phyloP scores from a whole-genome alignment of 2,797 vertebrate species.

The Micromesistius poutassou region DNA sequence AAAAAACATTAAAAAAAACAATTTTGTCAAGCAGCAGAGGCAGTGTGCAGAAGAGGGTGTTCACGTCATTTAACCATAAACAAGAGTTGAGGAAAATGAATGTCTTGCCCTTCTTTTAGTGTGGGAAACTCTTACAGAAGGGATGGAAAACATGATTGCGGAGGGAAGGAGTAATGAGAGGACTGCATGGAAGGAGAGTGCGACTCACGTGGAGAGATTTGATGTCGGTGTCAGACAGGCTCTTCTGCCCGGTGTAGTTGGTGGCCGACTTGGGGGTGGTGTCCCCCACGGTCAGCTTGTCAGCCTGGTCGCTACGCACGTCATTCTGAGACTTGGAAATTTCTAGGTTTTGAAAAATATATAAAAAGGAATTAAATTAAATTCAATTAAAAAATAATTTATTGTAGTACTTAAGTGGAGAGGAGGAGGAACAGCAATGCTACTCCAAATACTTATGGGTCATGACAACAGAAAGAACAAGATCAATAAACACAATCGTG shows the following conservation, averaged over 20 bases:
- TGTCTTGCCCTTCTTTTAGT: neutral
- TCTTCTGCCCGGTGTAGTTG: conserved; percentile 68
- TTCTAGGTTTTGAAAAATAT: conserved; percentile 64
- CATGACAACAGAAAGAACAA: neutral
- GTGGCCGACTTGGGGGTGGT: conserved; percentile 23
- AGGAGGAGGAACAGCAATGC: neutral
- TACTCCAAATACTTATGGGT: neutral
- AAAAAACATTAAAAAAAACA: neutral
- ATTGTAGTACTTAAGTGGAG: neutral
- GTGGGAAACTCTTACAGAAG: neutral
- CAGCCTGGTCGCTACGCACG: conserved; percentile 66
- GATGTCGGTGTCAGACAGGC: conserved; percentile 86
- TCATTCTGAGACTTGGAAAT: conserved; percentile 89
- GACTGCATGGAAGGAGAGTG: neutral
- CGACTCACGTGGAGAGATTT: conserved; percentile 46
- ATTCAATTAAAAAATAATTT: no score
- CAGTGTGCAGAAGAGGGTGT: neutral
- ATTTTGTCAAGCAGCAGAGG: neutral
- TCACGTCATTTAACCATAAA: neutral
- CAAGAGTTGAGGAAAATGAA: neutral
- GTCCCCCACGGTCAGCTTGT: conserved; percentile 62
- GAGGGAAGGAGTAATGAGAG: neutral
- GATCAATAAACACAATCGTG: neutral
- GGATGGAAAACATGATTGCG: no score
- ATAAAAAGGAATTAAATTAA: neutral